Evolutionary conservation across 2,113 vertebrate species (phyloP), one percentile per base, ranked within the genome.

Genomic region (Nicator chloris): DNA sequence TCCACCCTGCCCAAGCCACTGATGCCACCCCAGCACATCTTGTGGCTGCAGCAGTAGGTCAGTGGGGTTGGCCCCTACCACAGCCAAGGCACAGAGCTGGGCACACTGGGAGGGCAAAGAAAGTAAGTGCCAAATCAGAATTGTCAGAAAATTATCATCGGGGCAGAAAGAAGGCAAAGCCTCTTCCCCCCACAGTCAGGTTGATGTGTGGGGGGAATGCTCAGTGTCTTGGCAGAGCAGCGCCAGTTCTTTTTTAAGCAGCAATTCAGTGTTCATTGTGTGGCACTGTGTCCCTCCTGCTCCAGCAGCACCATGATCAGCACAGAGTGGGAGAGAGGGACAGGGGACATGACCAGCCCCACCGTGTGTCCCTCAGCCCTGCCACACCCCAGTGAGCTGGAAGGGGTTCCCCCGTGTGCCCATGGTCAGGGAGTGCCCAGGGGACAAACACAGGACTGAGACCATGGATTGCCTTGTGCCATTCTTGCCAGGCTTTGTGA

Each of bases 121-220:
- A 97, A 97, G 98, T 97, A 97, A 98, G 98, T 98, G 97, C 98
- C 97, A 98, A 98, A 98, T 98, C 97, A 97, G 92, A 97, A 97
- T 92, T 98, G 98, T 98, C 98, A 98, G 98, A 98, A 98, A 98
- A 98, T 98, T 98, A 98, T 98, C 98, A 98, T 96, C 94, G 96
- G 95, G 97, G 98, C 98, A 96, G 95, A 97, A 98, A 98, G 98
- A 98, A 98, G 98, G 98, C 98, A 99, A 98, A 98, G 97, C 98
- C 94, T 88, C 82, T 91, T 90, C 95, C 96, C 95, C 91, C 93
- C 51, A 31, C 98, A 98, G 97, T 98, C 98, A 98, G 98, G 98
- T 98, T 98, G 98, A 98, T 97, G 98, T 98, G 98, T 98, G 98
- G 88, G 42, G 96, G 97, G 98, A 98, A 98, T 97, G 97, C 97